Evolutionary conservation across 1,140 invertebrate species (phyloP).

Genomic region (Olivierus martensii): DNA sequence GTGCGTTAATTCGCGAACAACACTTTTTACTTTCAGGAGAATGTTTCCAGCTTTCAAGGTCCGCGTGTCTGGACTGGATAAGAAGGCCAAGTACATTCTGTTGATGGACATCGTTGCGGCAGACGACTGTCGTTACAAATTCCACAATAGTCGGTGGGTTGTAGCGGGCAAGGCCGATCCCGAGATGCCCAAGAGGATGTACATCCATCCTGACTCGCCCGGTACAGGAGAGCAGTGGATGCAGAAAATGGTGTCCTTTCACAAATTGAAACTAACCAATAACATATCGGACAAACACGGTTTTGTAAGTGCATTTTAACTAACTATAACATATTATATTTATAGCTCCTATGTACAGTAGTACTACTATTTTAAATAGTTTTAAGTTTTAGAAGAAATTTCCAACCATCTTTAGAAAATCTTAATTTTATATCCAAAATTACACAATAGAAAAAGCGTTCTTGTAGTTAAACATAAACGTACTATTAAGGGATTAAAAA

Average conservation of each 20-base stretch:
- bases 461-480: too few species aligned
- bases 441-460: too few species aligned
- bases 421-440: too few species aligned
- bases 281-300: constrained; percentile 99
- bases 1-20: not conserved
- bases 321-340: too few species aligned
- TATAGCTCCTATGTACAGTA: too few species aligned
- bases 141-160: constrained; percentile 46
- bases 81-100: constrained; percentile 94
- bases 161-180: constrained; percentile 78
- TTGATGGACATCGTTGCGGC: constrained; percentile 50
- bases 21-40: constrained; percentile 54
- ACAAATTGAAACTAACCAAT: constrained; percentile 97
- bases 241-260: constrained; percentile 98
- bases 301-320: constrained; percentile 86
- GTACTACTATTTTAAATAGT: too few species aligned
- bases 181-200: constrained; percentile 99
- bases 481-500: too few species aligned
- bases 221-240: constrained; percentile 98
- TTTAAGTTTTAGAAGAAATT: too few species aligned
- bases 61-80: constrained; percentile 84
- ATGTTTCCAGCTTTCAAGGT: constrained; percentile 98
- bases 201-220: constrained; percentile 98
- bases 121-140: constrained; percentile 34
- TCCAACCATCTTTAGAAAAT: too few species aligned